Conservation (phyloP, 2,113 vertebrate species). For the Regulus satrapa region DNA sequence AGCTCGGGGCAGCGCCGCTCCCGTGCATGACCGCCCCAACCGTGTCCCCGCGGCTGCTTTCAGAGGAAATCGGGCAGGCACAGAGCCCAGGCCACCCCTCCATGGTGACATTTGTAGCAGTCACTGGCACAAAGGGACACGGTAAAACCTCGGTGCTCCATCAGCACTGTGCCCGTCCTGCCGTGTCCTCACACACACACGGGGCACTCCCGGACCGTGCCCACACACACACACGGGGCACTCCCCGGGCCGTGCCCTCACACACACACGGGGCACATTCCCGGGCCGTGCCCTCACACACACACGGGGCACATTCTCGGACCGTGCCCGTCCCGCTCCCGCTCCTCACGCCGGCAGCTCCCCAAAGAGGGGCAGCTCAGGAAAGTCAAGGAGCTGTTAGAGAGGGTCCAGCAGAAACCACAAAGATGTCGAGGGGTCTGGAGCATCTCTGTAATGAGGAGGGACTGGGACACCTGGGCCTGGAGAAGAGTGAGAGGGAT, state of each 20-base stretch:
- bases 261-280: background rate
- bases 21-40: rapidly evolving
- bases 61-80: no score
- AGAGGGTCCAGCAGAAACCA: background rate
- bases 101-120: background rate
- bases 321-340: rapidly evolving
- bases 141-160: background rate
- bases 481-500: background rate
- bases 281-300: background rate
- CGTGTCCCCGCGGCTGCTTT: background rate
- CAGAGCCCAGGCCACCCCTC: background rate
- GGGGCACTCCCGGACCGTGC: background rate
- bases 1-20: rapidly evolving
- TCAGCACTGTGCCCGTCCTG: no score
- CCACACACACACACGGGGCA: background rate
- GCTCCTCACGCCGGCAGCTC: background rate
- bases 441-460: background rate
- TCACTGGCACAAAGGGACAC: background rate
- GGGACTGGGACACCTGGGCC: background rate
- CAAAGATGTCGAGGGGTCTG: background rate
- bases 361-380: background rate
- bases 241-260: background rate
- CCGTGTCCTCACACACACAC: background rate
- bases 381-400: background rate
- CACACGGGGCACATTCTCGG: background rate